A percentile compares a stretch with the other conserved stretches of the same genome.
phyloP scores from a whole-genome alignment of 2,888 invertebrate species.

The Blastobasis lacticolella region DNA sequence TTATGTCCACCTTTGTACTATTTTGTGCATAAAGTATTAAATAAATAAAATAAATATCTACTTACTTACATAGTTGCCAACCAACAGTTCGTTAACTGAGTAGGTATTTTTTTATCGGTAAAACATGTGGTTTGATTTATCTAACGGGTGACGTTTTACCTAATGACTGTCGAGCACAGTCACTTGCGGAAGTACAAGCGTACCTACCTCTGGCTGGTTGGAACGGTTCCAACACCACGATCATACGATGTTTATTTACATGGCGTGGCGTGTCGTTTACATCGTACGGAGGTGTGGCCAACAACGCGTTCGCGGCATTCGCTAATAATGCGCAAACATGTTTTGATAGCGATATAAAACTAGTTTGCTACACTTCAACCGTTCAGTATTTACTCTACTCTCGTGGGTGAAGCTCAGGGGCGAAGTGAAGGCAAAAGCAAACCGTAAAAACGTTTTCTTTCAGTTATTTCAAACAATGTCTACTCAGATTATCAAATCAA shows the following conservation, averaged over 20 bases:
- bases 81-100: no score
- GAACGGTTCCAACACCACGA: constrained; percentile 34
- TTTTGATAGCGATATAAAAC: constrained; percentile 45
- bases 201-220: constrained; percentile 18
- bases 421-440: neutral
- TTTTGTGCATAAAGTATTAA: no score
- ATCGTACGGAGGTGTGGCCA: constrained; percentile 40
- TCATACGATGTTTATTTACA: constrained; percentile 59
- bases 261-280: constrained; percentile 16
- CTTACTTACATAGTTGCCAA: no score
- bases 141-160: no score
- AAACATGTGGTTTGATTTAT: no score
- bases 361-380: constrained; percentile 9
- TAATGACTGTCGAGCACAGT: no score
- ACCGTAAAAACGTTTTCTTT: constrained; percentile 4
- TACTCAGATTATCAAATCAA: no score
- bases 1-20: no score
- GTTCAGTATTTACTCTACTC: constrained; percentile 23
- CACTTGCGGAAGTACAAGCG: neutral
- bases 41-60: no score
- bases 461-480: neutral
- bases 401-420: constrained; percentile 3
- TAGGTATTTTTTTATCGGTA: no score
- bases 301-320: constrained; percentile 13
- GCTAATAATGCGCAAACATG: constrained; percentile 34